Percentiles rank a stretch among this genome's conserved stretches.
Evolutionary conservation across 2,797 vertebrate genomes (phyloP).

Genomic region (Anguilla marmorata): DNA sequence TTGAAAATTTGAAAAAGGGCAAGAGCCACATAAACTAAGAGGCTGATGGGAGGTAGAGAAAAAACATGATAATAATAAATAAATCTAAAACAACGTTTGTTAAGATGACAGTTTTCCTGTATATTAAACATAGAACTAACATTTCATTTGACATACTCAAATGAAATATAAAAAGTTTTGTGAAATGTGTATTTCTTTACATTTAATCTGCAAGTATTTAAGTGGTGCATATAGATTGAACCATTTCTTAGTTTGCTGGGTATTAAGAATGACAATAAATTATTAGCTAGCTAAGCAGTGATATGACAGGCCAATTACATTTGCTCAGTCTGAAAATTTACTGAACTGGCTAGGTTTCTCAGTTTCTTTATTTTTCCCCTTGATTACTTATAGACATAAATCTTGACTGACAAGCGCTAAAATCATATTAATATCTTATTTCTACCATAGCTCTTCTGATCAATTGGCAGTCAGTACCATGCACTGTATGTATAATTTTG

Average conservation of each 20-base stretch:
- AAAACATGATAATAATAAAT: not conserved
- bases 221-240: not conserved
- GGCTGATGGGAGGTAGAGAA: not conserved
- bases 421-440: not conserved
- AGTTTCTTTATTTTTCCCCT: not conserved
- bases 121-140: too few relatives aligned
- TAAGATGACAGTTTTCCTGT: too few relatives aligned
- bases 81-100: not conserved
- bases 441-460: not conserved
- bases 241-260: not conserved
- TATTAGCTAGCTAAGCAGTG: not conserved
- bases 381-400: not conserved
- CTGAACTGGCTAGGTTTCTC: not conserved
- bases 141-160: too few relatives aligned
- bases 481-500: not conserved
- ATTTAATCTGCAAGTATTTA: not conserved
- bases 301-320: not conserved
- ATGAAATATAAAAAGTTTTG: not conserved
- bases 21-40: not conserved
- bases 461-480: not conserved
- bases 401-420: not conserved
- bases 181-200: not conserved
- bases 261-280: not conserved
- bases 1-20: not conserved
- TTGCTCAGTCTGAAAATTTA: not conserved